phyloP scores from a whole-genome alignment of 2,888 invertebrate species.

The Synergus japonicus region DNA sequence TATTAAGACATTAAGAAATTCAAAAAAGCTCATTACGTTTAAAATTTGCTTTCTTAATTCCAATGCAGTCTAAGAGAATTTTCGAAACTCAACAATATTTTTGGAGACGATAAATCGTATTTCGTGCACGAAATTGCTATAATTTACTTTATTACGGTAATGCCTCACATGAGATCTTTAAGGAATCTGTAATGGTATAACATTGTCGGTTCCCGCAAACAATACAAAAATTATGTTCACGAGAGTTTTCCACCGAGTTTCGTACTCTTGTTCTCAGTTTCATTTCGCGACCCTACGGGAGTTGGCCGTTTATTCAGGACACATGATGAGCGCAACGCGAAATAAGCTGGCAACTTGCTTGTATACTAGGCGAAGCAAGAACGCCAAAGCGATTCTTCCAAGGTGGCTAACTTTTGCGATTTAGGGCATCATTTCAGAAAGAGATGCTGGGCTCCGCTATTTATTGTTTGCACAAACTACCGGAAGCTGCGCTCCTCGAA shows the following conservation, averaged over 20 bases:
- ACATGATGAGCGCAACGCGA: slow-evolving; percentile 63
- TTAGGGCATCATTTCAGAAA: slow-evolving; percentile 60
- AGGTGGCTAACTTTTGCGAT: slow-evolving; percentile 67
- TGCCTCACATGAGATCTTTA: slow-evolving; percentile 60
- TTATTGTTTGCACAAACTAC: slow-evolving; percentile 50
- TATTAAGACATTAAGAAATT: not conserved
- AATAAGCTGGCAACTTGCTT: slow-evolving; percentile 8
- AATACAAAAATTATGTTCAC: slow-evolving; percentile 75
- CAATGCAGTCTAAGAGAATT: slow-evolving; percentile 8
- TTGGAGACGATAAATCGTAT: slow-evolving; percentile 50
- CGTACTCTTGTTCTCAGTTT: slow-evolving; percentile 68
- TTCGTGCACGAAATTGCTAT: slow-evolving; percentile 60
- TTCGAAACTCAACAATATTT: slow-evolving; percentile 11
- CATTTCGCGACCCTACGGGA: slow-evolving; percentile 55
- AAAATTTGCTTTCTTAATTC: not conserved
- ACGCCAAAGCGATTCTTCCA: slow-evolving; percentile 45
- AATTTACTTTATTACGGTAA: slow-evolving; percentile 66
- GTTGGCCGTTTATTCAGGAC: slow-evolving; percentile 67
- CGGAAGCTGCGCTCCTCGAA: slow-evolving; percentile 46
- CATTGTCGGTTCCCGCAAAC: slow-evolving; percentile 65
- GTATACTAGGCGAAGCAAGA: not conserved
- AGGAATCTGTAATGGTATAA: slow-evolving; percentile 64
- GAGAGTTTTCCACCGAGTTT: slow-evolving; percentile 71
- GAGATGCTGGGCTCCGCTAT: slow-evolving; percentile 50
- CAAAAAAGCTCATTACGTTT: no score